Percentiles rank a stretch among this genome's conserved stretches.
Evolutionary conservation across 2,888 invertebrate genomes (phyloP).

Genomic region (Tenthredo mesomela): DNA sequence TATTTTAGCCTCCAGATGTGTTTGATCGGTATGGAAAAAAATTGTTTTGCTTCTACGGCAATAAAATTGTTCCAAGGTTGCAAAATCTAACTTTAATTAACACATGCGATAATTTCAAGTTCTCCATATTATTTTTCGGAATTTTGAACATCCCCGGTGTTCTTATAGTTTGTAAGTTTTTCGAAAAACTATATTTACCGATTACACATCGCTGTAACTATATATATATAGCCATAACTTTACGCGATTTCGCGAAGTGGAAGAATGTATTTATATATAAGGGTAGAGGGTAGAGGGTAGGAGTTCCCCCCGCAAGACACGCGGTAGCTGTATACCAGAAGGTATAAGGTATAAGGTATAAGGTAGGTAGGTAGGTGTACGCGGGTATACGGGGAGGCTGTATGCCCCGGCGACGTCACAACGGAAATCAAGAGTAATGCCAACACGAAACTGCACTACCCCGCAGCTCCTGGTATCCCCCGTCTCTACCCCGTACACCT

Average conservation of each 20-base stretch:
- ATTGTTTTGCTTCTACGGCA: no score
- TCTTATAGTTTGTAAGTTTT: no score
- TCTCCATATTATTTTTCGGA: no score
- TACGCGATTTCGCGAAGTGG: not conserved
- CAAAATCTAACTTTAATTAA: no score
- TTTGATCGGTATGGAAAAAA: no score
- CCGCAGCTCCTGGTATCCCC: conserved; percentile 74
- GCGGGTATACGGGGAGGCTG: not conserved
- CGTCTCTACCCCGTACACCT: conserved; percentile 26
- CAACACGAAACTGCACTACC: conserved; percentile 83
- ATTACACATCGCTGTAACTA: no score
- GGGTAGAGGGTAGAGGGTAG: not conserved
- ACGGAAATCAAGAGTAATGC: conserved; percentile 84
- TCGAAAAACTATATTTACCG: no score
- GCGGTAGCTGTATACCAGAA: not conserved
- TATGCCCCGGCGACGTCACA: conserved; percentile 75
- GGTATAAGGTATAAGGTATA: not conserved
- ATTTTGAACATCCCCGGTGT: no score
- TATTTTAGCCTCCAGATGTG: no score
- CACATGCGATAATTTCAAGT: no score
- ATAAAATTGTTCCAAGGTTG: no score
- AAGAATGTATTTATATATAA: not conserved
- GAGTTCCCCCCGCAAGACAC: not conserved
- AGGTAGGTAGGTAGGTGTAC: not conserved
- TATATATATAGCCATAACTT: not conserved